Evolutionary conservation across 1,140 invertebrate genomes (phyloP), one percentile per base, ranked within the genome.

Genomic region (Brachionus calyciflorus): DNA sequence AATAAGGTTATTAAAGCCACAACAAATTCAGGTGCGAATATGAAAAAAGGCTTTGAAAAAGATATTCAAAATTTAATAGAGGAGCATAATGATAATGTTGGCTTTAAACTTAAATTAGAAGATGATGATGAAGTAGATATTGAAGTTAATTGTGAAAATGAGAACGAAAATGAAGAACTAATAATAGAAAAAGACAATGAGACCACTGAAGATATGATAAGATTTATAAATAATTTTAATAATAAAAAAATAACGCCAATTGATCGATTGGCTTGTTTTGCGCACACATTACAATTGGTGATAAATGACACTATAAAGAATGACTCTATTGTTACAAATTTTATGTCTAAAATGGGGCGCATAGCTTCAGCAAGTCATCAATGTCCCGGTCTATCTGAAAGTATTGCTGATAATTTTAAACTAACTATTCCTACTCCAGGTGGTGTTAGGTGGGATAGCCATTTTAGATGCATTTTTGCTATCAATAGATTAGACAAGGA

Each of bases 171-270:
- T 17, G 49, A 51, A 51, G 49, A 51, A 24, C 21, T 51, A 51
- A 51, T 24, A 17, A 51, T 21, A 51, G 49, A 51, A 51, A 51
- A 51, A 51, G 49, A 51, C 26, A 24, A 51, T 51, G 49, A 51
- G 26, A 51, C 49, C 49, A 51, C 49, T 24, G 49, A 51, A 51
- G 49, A 51, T 51, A 51, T 51, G 49, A 51, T 51, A 24, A 51
- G 49, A 51, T 51, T 51, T 51, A 51, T 51, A 51, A 51, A 51
- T 51, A 24, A 51, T 51, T 51, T 51, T 51, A 51, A 24, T 51
- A 51, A 51, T 51, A 17, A 51, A 51, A 51, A 51, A 51, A 51
- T 51, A 24, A 24, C 49, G 26, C 26, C 49, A 51, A 21, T 51
- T 51, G 49, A 51, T 51, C 49, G 49, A 24, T 24, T 51, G 26